Conservation (phyloP, 2,113 vertebrate species). For the Neodon shergylaensis region DNA sequence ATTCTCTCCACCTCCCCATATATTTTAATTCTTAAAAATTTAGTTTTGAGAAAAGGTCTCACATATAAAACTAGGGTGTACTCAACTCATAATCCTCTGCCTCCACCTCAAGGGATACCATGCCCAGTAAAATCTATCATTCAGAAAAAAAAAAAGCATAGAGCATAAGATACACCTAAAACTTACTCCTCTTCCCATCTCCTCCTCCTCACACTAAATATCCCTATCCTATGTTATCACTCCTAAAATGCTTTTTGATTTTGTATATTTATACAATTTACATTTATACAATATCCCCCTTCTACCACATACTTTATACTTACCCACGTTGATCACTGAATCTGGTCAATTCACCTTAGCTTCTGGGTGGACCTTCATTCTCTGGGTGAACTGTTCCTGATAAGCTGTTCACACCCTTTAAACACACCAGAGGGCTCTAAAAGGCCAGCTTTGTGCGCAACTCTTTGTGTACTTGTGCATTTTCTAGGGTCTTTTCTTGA, state of each 20-base stretch:
- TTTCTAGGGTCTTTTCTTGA: constrained; percentile 61
- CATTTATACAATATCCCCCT: neutral
- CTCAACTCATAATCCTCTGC: neutral
- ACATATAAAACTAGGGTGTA: neutral
- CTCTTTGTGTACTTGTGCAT: constrained; percentile 15
- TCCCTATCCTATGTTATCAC: neutral
- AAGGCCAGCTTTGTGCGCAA: constrained; percentile 9
- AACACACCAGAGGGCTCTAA: neutral
- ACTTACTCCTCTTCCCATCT: neutral
- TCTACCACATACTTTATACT: constrained; percentile 49
- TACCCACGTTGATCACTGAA: constrained; percentile 45
- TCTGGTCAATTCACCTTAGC: constrained; percentile 25
- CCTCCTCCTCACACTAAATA: neutral
- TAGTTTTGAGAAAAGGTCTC: neutral
- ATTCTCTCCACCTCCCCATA: neutral
- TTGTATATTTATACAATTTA: neutral
- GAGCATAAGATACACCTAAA: neutral
- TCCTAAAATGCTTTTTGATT: neutral
- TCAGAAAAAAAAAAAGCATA: neutral
- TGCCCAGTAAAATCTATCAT: neutral
- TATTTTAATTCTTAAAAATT: neutral
- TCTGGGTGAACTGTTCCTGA: constrained; percentile 40
- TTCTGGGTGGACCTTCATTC: constrained; percentile 39
- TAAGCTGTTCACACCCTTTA: constrained; percentile 29
- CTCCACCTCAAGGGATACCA: neutral